Conservation (phyloP, 2,797 vertebrate genomes). For the Oryzias sinensis region DNA sequence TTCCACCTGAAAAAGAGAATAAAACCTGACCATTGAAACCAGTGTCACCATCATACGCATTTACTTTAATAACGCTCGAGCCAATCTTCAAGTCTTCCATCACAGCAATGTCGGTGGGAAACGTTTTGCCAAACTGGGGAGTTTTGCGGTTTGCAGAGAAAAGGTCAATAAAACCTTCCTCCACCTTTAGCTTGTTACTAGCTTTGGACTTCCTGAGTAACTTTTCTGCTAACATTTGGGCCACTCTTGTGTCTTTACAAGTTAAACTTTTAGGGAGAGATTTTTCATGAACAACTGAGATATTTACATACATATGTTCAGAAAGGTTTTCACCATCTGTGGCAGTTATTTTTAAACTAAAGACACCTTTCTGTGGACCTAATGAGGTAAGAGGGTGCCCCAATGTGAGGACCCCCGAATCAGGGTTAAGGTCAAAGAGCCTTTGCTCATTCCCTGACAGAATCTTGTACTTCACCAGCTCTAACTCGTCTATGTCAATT, state of each 20-base stretch:
- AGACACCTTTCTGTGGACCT: conserved; percentile 82
- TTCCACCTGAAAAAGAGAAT: conserved; percentile 90
- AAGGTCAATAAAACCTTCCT: conserved; percentile 93
- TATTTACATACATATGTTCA: conserved; percentile 93
- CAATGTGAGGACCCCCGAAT: conserved; percentile 91
- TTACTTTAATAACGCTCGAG: conserved; percentile 85
- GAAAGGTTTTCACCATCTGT: conserved; percentile 96
- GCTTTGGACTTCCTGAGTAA: conserved; percentile 93
- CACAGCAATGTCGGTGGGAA: conserved; percentile 88
- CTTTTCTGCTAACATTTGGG: conserved; percentile 94
- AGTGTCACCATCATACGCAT: conserved; percentile 89
- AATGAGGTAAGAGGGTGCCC: conserved; percentile 82
- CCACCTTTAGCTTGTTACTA: conserved; percentile 84
- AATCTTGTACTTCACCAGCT: conserved; percentile 96
- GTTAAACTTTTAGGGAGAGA: conserved; percentile 86
- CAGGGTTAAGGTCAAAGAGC: conserved; percentile 92
- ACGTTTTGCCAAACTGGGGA: conserved; percentile 92
- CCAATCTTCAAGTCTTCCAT: conserved; percentile 86
- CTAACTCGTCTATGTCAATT: conserved; percentile 93
- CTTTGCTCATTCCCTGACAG: conserved; percentile 92
- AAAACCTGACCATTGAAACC: conserved; percentile 96
- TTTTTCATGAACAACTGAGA: conserved; percentile 88
- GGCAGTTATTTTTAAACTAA: conserved; percentile 91
- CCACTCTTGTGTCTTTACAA: conserved; percentile 93
- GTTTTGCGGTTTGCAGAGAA: conserved; percentile 93